phyloP scores from a whole-genome alignment of 2,888 invertebrate species.

The Drosophila quasianomalipes region DNA sequence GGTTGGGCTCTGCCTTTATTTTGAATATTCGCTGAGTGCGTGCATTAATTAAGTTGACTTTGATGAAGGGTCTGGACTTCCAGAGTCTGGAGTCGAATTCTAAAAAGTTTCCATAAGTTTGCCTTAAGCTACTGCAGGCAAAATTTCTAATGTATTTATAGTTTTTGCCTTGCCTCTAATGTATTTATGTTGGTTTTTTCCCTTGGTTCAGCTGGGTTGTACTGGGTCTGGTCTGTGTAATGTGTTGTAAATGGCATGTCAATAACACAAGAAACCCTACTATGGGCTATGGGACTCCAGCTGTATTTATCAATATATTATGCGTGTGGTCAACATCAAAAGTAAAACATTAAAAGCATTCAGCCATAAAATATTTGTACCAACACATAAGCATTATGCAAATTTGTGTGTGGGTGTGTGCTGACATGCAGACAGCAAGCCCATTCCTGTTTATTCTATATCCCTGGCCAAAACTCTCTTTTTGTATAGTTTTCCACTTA shows the following conservation, averaged over 20 bases:
- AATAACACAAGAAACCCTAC: conserved; percentile 44
- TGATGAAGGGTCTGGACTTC: conserved; percentile 73
- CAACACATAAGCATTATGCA: conserved; percentile 41
- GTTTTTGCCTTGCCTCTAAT: conserved; percentile 9
- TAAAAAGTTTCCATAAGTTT: conserved; percentile 50
- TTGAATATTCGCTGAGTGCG: conserved; percentile 21
- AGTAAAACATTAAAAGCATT: conserved; percentile 76
- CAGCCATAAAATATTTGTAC: conserved; percentile 66
- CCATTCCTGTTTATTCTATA: conserved; percentile 3
- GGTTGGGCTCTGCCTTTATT: conserved; percentile 1
- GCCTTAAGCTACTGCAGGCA: conserved; percentile 5
- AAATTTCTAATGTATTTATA: neutral
- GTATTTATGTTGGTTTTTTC: conserved; percentile 30
- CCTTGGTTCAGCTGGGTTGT: neutral
- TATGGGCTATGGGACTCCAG: neutral
- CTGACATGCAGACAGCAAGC: conserved; percentile 23
- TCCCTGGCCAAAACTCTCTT: neutral
- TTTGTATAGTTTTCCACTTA: conserved; percentile 55
- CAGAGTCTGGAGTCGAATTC: conserved; percentile 6
- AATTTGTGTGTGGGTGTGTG: conserved; percentile 17
- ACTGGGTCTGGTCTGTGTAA: conserved; percentile 5
- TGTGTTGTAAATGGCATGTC: conserved; percentile 53
- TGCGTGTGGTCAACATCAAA: conserved; percentile 70
- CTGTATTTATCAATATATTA: conserved; percentile 53
- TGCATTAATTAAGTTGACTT: conserved; percentile 81